Base-by-base conservation (phyloP, 2,888 invertebrate species). In the Mythimna loreyi region DNA sequence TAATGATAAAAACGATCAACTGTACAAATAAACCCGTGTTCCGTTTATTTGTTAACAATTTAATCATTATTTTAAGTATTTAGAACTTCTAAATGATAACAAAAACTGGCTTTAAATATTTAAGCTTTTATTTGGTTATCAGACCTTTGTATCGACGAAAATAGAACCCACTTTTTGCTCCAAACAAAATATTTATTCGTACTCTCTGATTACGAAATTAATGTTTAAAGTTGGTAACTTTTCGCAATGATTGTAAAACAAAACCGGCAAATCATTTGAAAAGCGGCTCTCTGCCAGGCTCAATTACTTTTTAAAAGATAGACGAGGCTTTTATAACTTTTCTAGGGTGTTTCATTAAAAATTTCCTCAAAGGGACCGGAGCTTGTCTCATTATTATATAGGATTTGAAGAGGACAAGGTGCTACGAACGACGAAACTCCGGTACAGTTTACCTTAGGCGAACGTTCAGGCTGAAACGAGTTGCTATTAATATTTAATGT, bases 271-370 rank as follows among this genome's bases (percentile, higher is more conserved):
- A 88, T 88, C 86, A 82, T 84, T 86, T 85, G 86, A 85, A 85
- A 84, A 85, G 84, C 76, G 83, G 74, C 83, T 83, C 85, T 85
- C 76, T 82, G 81, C 81, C 85, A 73, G 82, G 89, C 89, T 92
- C 92, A 92, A 93, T 92, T 92, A 92, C 89, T 88, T 90, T 91
- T 89, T 89, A 89, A 91, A 84, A 92, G 90, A 89, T 89, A 88
- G 87, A 86, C 85, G 87, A 83, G 80, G 87, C 89, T 89, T 92
- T 91, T 91, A 90, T 90, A 90, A 92, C 91, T 88, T 90, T 90
- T 90, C 89, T 89, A 89, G 87, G 90, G 89, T 86, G 90, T 93
- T 93, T 93, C 92, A 92, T 92, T 92, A 91, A 93, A 92, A 92
- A 89, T 86, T 89, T 91, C 86, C 88, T 90, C 89, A 90, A 92